Evolutionary conservation across 2,113 vertebrate species (phyloP), one percentile per base, ranked within the genome.

Genomic region (Trematocara zebra): DNA sequence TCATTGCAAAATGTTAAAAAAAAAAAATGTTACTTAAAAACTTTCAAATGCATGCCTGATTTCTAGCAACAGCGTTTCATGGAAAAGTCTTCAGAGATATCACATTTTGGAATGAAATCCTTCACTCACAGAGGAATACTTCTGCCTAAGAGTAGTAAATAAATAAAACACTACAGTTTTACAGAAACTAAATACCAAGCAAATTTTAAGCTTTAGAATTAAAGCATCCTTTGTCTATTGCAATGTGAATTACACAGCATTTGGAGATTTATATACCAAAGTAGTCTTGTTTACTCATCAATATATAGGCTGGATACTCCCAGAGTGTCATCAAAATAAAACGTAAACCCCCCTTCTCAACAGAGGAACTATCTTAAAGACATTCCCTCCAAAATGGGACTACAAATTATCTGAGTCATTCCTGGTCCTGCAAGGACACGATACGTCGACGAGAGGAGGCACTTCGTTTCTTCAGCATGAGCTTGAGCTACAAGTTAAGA

Each of bases 391-490:
- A 94, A 93, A 88, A 47, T 84, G 87, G 85, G 95, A 95, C 92
- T 96, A 97, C 86, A 94, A 92, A 80, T 91, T 95, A 93, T 97
- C 95, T 94, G 78, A 89, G 85, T 96, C 92, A 96, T 42, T 95
- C 93, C 86, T 95, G 92, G 96, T 97, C 96, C 96, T 97, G 96
- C 89, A 94, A 96, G 96, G 97, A 96, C 92, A 94, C 80, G 33
- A 96, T 94, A 82, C 97, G 96, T 15, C 96, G 96, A 80, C 96
- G 94, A 78, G 95, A 94, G 4, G 96, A 96, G 86, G 95, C 87
- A 5, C 96, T 97, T 83, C 97, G 96, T 91, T 96, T 98, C 94
- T 98, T 98, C 95, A 98, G 88, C 85, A 98, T 92, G 78, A 97
- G 93, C 90, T 97, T 98, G 35, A 98, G 97, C 98, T 98, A 84